Conservation (phyloP, 2,113 vertebrate species). For the Clarias magur region DNA sequence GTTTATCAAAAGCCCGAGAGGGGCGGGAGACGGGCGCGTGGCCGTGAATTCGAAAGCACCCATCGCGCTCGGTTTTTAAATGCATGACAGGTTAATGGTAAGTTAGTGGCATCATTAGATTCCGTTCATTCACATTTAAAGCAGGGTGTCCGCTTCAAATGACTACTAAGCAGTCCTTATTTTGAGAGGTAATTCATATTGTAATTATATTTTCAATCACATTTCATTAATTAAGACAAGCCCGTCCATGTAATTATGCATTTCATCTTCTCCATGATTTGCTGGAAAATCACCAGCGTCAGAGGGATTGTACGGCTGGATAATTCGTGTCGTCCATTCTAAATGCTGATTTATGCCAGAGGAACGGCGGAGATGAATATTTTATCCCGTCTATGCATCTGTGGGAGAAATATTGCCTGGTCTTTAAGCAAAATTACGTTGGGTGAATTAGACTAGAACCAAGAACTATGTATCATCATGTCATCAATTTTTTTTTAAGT, state of each 20-base stretch:
- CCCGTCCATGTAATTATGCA: slow-evolving; percentile 76
- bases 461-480: neutral
- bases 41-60: slow-evolving; percentile 66
- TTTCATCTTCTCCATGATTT: slow-evolving; percentile 72
- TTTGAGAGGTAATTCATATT: slow-evolving; percentile 80
- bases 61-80: slow-evolving; percentile 69
- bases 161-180: slow-evolving; percentile 74
- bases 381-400: slow-evolving; percentile 11
- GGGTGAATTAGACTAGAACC: neutral
- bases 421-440: neutral
- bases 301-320: slow-evolving; percentile 41
- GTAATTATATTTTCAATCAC: slow-evolving; percentile 83
- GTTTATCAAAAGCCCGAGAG: slow-evolving; percentile 74
- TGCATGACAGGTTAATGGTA: slow-evolving; percentile 79
- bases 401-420: neutral
- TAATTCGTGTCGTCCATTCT: slow-evolving; percentile 25
- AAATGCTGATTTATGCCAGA: slow-evolving; percentile 40
- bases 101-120: slow-evolving; percentile 73
- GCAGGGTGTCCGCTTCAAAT: slow-evolving; percentile 71
- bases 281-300: slow-evolving; percentile 61
- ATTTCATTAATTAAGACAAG: slow-evolving; percentile 78
- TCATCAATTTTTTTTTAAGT: neutral
- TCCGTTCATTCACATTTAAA: slow-evolving; percentile 73
- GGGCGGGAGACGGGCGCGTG: slow-evolving; percentile 33
- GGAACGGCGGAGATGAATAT: slow-evolving; percentile 12